Percentiles rank a stretch among this genome's conserved stretches.
Conservation (phyloP, 2,113 vertebrate genomes). For the Eudyptes chrysolophus region DNA sequence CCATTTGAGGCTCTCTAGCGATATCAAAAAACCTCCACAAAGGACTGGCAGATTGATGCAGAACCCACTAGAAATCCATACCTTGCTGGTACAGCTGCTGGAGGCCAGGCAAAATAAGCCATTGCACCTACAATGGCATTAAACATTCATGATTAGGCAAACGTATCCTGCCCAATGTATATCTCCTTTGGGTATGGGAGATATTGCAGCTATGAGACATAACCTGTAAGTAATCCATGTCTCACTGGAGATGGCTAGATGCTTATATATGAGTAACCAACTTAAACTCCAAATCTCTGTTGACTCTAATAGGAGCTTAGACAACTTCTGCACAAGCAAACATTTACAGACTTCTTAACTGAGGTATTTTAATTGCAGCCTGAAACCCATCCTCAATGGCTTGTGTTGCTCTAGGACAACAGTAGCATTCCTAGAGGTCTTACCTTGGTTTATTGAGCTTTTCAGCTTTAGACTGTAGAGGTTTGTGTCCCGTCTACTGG, state of each 20-base stretch:
- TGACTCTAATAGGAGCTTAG: neutral
- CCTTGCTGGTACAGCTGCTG: neutral
- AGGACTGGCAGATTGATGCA: neutral
- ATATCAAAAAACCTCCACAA: neutral
- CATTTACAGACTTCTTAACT: neutral
- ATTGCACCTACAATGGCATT: neutral
- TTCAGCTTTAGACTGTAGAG: neutral
- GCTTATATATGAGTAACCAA: neutral
- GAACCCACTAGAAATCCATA: neutral
- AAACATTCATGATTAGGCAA: neutral
- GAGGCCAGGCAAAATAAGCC: neutral
- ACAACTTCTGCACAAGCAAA: neutral
- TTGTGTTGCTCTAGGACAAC: neutral
- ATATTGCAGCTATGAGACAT: neutral
- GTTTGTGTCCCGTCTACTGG: neutral
- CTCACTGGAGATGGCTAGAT: neutral
- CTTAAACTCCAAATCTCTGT: neutral
- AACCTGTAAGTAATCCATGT: neutral
- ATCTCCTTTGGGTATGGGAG: neutral
- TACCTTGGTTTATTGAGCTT: neutral
- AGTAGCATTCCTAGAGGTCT: neutral
- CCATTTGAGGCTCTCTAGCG: neutral
- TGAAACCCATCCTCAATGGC: neutral
- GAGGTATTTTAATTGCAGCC: neutral
- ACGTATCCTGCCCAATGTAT: neutral